Conservation (phyloP, 2,113 vertebrate species). For the Verasper variegatus region DNA sequence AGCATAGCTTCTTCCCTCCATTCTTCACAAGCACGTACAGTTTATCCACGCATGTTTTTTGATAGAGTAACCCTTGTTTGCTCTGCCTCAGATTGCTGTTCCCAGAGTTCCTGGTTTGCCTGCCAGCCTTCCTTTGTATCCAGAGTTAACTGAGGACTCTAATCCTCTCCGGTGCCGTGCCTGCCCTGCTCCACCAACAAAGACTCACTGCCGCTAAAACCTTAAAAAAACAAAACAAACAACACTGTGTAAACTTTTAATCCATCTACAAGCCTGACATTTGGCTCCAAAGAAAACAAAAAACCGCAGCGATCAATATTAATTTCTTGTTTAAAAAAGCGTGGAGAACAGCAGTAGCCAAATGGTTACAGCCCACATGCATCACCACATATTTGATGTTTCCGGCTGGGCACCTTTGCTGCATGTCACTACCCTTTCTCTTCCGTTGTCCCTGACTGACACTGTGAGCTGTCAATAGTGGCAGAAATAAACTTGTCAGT, state of each 20-base stretch:
- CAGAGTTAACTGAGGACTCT: background rate
- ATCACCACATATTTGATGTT: background rate
- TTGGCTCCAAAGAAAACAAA: background rate
- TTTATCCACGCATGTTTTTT: no score
- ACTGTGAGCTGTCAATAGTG: background rate
- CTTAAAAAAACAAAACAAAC: background rate
- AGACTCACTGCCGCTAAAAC: background rate
- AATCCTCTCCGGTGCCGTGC: background rate
- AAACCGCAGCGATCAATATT: background rate
- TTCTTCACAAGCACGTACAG: no score
- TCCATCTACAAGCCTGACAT: background rate
- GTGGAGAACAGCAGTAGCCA: no score
- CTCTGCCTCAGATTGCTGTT: background rate
- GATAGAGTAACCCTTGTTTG: no score
- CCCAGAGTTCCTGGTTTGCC: background rate
- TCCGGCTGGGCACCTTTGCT: background rate
- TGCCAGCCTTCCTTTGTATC: background rate
- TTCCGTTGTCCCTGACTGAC: background rate
- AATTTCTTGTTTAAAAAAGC: no score
- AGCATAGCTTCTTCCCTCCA: no score
- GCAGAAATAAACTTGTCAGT: background rate
- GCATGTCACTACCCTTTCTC: background rate
- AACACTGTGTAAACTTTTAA: background rate
- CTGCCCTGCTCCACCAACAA: background rate
- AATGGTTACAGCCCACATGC: no score